Evolutionary conservation across 2,113 vertebrate genomes (phyloP), one percentile per base, ranked within the genome.

Genomic region (Hippotragus niger): DNA sequence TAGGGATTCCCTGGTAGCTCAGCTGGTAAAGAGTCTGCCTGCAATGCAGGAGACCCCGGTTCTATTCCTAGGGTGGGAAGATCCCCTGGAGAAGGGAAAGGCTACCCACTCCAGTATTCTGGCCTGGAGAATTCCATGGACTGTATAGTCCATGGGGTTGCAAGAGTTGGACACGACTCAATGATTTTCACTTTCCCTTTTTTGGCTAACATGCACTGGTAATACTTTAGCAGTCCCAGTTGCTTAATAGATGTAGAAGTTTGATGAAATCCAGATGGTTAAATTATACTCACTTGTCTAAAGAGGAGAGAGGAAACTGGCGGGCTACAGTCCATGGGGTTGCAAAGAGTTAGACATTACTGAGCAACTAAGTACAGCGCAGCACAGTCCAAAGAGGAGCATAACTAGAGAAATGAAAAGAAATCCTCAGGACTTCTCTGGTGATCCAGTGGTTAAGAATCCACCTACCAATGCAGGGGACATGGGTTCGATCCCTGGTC

Each of bases 251-350:
- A 80, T 90, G 29, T 36, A 80, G 43, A 71, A 74, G 29, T 92
- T 92, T 96, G 78, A 71, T 88, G 78, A 94, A 94, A 94, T 80
- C 29, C 16, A 17, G 17, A 88, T 71, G 78, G 47, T 43, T 95
- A 97, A 82, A 80, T 91, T 82, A 96, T 80, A 83, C 29, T 67
- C 78, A 64, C 25, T 58, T 97, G n/a, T 92, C 43, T 50, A 71
- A 91, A 74, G 64, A 74, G 23, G 43, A 93, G 31, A 71, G 64
- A 71, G 9, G n/a, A 71, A 71, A 71, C 64, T 36, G 64, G 64
- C 9, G 0, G n/a, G n/a, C 64, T 36, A 71, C n/a, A 71, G 64
- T 71, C n/a, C n/a, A 36, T 36, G n/a, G n/a, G 64, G 17, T 71
- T 71, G 64, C n/a, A 71, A 71, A 71, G n/a, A 36, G 19, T 36